phyloP scores from a whole-genome alignment of 2,113 vertebrate species.

The human region DNA sequence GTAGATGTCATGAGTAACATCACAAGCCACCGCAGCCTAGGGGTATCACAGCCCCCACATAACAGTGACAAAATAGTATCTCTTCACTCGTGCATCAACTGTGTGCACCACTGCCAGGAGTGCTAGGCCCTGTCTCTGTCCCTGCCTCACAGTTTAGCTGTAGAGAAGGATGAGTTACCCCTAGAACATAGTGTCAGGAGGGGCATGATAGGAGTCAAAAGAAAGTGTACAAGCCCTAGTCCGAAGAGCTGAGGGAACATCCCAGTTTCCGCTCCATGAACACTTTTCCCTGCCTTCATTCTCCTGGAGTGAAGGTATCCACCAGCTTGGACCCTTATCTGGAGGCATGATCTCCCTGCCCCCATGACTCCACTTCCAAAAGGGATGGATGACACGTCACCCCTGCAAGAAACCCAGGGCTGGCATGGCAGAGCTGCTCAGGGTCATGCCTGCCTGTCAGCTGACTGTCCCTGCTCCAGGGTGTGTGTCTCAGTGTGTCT shows the following conservation, averaged over 20 bases:
- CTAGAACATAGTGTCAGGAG: not conserved
- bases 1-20: not conserved
- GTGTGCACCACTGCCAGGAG: not conserved
- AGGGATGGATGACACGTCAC: not conserved
- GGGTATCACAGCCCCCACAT: not conserved
- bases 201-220: not conserved
- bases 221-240: fast-evolving
- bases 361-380: not conserved
- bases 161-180: not conserved
- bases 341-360: not conserved
- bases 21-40: not conserved
- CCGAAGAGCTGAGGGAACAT: not conserved
- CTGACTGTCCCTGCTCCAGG: not conserved
- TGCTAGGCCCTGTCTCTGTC: not conserved
- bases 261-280: not conserved
- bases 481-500: not conserved
- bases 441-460: not conserved
- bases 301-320: not conserved
- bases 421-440: not conserved
- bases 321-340: too few relatives aligned
- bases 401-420: not conserved
- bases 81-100: not conserved
- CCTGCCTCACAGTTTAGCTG: not conserved
- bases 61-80: not conserved
- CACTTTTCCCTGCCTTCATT: not conserved